Conservation (phyloP, 2,113 vertebrate species). For the Ptilorrhoa leucosticta region DNA sequence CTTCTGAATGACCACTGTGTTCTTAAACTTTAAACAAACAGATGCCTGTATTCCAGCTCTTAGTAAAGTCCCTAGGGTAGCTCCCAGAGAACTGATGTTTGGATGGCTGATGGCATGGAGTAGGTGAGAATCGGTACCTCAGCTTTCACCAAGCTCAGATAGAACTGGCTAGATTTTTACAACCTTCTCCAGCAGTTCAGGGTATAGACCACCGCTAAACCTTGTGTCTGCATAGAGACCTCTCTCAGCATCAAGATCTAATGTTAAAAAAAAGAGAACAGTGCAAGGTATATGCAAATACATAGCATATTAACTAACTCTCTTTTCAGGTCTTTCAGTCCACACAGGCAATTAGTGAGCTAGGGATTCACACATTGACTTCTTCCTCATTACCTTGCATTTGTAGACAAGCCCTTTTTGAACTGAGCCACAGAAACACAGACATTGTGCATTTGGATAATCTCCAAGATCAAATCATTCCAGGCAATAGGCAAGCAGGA, state of each 20-base stretch:
- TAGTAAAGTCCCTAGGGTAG: background rate
- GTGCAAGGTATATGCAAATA: background rate
- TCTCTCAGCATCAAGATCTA: background rate
- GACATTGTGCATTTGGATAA: background rate
- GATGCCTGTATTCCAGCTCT: background rate
- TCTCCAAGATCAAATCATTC: background rate
- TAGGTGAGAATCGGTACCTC: background rate
- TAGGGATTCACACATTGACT: accelerated
- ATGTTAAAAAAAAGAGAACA: background rate
- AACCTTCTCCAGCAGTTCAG: background rate
- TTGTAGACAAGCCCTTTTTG: background rate
- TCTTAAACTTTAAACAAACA: background rate
- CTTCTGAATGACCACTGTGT: background rate
- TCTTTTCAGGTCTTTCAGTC: background rate
- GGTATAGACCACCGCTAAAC: background rate
- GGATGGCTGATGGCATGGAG: background rate
- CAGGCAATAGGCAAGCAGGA: background rate
- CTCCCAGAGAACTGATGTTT: background rate
- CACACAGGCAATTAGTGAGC: background rate
- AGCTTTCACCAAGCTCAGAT: background rate
- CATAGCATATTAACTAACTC: background rate
- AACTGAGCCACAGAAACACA: background rate
- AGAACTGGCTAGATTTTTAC: background rate
- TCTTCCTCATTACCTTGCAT: background rate
- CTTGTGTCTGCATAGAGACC: background rate